These are phyloP conservation scores for Entomyzon cyanotis DNA, from an alignment of 2,113 vertebrate genomes.

Conservation along the genomic window DNA sequence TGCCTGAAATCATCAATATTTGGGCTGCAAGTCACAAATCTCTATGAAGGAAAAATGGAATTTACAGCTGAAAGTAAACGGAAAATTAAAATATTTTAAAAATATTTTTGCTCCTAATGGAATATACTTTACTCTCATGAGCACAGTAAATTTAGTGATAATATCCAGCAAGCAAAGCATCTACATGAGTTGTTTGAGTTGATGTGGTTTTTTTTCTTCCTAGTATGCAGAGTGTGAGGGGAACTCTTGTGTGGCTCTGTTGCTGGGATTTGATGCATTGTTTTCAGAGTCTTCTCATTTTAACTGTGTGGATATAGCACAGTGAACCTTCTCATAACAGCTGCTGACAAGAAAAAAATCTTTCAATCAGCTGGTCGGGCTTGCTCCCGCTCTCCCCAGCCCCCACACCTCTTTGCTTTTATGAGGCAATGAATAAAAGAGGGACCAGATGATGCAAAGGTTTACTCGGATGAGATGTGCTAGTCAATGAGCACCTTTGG, in stretches of 20 bases:
- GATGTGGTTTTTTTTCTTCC: neutral
- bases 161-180: neutral
- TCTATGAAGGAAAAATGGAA: neutral
- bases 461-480: neutral
- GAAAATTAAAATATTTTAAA: neutral
- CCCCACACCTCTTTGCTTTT: slow-evolving; percentile 3
- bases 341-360: neutral
- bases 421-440: slow-evolving; percentile 40
- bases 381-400: neutral
- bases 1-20: slow-evolving; percentile 24
- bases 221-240: neutral
- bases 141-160: neutral
- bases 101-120: neutral
- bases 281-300: slow-evolving; percentile 32
- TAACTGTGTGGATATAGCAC: neutral
- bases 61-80: neutral
- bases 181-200: neutral
- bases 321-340: slow-evolving; percentile 31
- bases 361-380: slow-evolving; percentile 1
- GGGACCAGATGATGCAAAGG: neutral
- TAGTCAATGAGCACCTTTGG: neutral
- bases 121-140: neutral
- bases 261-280: slow-evolving; percentile 39
- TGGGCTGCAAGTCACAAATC: slow-evolving; percentile 9
- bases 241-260: neutral